Percentiles rank a stretch among this genome's conserved stretches.
Evolutionary conservation across 2,113 vertebrate genomes (phyloP).

Genomic region (human): DNA sequence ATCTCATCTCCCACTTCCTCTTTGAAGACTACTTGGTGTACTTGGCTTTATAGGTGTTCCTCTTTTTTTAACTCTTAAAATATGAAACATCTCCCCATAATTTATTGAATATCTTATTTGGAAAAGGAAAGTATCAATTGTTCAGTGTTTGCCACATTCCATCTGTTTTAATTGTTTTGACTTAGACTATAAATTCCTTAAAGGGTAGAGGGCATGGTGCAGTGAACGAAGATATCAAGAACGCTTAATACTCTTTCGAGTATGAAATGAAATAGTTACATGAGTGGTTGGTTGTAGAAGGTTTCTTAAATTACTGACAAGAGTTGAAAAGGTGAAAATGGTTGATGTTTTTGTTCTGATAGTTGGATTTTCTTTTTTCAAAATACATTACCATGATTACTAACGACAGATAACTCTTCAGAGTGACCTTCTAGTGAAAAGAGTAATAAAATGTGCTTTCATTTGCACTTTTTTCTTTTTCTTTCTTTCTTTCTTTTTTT

Average conservation of each 20-base stretch:
- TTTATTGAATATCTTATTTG: background rate
- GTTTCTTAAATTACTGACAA: background rate
- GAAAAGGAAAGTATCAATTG: background rate
- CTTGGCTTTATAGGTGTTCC: background rate
- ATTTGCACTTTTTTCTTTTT: background rate
- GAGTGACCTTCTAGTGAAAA: background rate
- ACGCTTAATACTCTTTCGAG: background rate
- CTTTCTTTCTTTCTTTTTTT: background rate
- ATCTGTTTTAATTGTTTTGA: background rate
- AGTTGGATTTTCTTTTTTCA: background rate
- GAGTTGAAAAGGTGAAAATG: background rate
- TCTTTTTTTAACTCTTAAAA: background rate
- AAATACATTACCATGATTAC: background rate
- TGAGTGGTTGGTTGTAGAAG: background rate
- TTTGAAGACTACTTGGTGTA: background rate
- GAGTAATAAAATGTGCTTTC: background rate
- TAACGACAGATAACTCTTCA: background rate
- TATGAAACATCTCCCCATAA: background rate
- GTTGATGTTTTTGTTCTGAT: conserved; percentile 18
- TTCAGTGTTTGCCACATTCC: background rate
- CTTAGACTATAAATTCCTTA: background rate
- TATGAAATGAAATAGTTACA: background rate
- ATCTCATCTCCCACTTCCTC: background rate
- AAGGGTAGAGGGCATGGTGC: background rate
- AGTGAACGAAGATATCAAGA: background rate